Base-by-base conservation (phyloP, 37 sponge, comb jelly and placozoan genomes). In the Chondrosia reniformis region DNA sequence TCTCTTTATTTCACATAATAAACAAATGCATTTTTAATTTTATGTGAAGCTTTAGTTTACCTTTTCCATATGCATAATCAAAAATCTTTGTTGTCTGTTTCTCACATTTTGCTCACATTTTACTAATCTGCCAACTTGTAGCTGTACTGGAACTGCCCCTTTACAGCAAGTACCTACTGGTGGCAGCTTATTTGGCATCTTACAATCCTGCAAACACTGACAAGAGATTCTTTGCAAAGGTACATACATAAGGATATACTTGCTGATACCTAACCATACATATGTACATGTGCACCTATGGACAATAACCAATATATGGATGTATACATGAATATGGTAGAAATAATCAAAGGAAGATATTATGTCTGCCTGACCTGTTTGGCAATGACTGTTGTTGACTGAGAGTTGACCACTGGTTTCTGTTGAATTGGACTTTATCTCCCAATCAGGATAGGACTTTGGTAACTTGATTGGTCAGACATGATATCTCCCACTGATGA, bases 181-280 rank as follows among this genome's bases (percentile, higher is more conserved):
- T 92, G 4, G 81, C 88, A 34, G 73, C 93, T 0, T 92, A 82
- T 63, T 69, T 92, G 44, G 88, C 93, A 3, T 92, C 93, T 28
- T 82, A 92, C 76, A 92, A 92, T 44, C 88, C 93, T 30, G 80
- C 86, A 7, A 85, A 54, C 10, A 82, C 88, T 17, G 93, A 92
- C 66, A 81, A 76, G 62, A 64, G 77, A 32, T 87, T 92, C 85
- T 92, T 92, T 80, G 81, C 88, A 13, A 86, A 86, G 81, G 92
- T 87, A 25, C 54, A 67, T 66, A 21, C 30, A 30, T 66, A 30
- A 8, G 67, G 32, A 30, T 36, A 30, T 19, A 30, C 38, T 21
- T 66, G 40, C 38, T 37, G 32, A 31, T 31, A 30, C 36, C 21
- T 19, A 39, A 37, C 21, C 38, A 30, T 36, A 30, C 38, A 39